phyloP scores from a whole-genome alignment of 1,140 invertebrate genomes.

The Cardiocondyla obscurior region DNA sequence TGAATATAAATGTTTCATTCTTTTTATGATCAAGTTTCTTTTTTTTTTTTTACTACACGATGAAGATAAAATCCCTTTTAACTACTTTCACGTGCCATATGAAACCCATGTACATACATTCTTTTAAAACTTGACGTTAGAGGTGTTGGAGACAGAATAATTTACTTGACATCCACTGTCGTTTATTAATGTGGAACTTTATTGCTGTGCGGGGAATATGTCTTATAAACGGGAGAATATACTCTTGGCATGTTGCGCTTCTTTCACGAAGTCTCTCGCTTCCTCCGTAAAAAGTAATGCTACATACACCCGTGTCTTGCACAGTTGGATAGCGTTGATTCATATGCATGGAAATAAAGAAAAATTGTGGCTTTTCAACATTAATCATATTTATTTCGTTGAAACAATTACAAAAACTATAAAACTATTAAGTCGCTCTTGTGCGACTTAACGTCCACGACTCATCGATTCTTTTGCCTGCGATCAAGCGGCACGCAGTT shows the following conservation, averaged over 20 bases:
- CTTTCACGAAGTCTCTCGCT: neutral
- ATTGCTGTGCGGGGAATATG: constrained; percentile 1
- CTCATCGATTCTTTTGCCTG: no score
- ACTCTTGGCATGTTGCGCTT: neutral
- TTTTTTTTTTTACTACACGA: neutral
- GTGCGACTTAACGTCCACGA: no score
- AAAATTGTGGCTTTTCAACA: neutral
- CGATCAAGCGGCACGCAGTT: no score
- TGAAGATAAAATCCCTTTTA: constrained; percentile 2
- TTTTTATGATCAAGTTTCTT: neutral
- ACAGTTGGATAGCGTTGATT: neutral
- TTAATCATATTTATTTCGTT: no score
- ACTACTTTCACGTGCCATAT: neutral
- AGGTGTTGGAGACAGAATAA: constrained; percentile 9
- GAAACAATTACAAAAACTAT: no score
- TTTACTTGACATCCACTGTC: constrained; percentile 1
- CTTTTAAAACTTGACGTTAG: neutral
- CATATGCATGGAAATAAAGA: neutral
- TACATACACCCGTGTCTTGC: neutral
- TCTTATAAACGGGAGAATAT: neutral
- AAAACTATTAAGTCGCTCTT: no score
- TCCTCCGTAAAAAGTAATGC: neutral
- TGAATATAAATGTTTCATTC: constrained; percentile 1
- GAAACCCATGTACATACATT: neutral
- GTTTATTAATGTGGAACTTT: constrained; percentile 26